These are phyloP conservation scores for Epiblema foenella DNA, from an alignment of 2,888 invertebrate species.

Conservation along the genomic window DNA sequence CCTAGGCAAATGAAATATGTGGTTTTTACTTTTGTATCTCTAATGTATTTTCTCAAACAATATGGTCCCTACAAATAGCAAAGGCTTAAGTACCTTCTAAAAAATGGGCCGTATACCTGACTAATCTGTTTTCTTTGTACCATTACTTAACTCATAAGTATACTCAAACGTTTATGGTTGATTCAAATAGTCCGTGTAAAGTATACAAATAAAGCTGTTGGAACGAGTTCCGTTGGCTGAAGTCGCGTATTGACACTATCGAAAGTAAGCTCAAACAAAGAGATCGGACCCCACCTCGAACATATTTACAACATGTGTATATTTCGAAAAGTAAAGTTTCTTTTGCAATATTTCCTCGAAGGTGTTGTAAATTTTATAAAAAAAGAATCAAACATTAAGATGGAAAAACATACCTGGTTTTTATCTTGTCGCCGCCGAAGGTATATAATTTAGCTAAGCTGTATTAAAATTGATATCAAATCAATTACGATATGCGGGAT, in stretches of 20 bases:
- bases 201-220: constrained; percentile 68
- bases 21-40: neutral
- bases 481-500: constrained; percentile 37
- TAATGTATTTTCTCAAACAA: neutral
- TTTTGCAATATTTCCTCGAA: constrained; percentile 67
- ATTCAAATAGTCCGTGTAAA: constrained; percentile 60
- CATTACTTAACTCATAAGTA: constrained; percentile 37
- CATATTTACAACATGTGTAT: constrained; percentile 71
- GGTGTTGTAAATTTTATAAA: constrained; percentile 36
- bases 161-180: constrained; percentile 34
- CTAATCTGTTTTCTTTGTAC: constrained; percentile 43
- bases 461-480: constrained; percentile 36
- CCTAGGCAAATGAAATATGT: constrained; percentile 4
- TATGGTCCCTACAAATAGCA: neutral
- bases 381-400: constrained; percentile 27
- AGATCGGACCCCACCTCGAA: constrained; percentile 54
- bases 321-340: constrained; percentile 71
- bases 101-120: constrained; percentile 34
- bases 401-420: constrained; percentile 2
- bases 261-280: constrained; percentile 77
- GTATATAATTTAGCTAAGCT: constrained; percentile 15
- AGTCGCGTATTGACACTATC: constrained; percentile 78
- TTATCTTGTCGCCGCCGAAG: neutral
- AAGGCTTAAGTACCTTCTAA: neutral
- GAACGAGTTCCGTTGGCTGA: constrained; percentile 74